A percentile compares a stretch with the other conserved stretches of the same genome.
These are phyloP conservation scores for Platichthys flesus DNA, from an alignment of 2,113 vertebrate species.

Conservation along the genomic window DNA sequence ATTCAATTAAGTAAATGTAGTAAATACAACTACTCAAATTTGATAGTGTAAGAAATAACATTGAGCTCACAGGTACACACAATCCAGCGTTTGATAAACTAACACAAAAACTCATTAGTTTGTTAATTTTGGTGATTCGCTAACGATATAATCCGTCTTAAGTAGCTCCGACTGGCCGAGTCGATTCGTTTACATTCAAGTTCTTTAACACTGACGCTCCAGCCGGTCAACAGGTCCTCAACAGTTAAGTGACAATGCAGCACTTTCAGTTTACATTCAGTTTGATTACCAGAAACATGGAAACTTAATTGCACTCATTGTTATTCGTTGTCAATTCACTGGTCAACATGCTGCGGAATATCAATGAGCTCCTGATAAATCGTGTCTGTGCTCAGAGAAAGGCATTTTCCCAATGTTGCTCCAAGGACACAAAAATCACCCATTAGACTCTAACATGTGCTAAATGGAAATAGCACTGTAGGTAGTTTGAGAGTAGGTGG, in stretches of 20 bases:
- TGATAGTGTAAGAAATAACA: too few species aligned
- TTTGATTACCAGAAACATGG: constrained; percentile 74
- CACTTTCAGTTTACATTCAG: constrained; percentile 57
- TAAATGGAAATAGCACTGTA: constrained; percentile 37
- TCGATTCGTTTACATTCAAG: constrained; percentile 18
- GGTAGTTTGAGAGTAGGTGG: constrained; percentile 5
- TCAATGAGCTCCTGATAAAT: constrained; percentile 75
- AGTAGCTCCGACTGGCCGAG: background rate
- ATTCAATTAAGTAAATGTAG: too few species aligned
- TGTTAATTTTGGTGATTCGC: too few species aligned
- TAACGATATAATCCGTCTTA: background rate
- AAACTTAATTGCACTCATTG: constrained; percentile 74
- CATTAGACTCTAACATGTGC: constrained; percentile 45
- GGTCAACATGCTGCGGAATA: constrained; percentile 71
- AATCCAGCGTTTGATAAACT: too few species aligned
- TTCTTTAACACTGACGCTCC: background rate
- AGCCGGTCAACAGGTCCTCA: constrained; percentile 50
- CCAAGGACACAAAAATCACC: constrained; percentile 55
- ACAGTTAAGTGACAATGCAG: constrained; percentile 56
- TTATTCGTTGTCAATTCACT: constrained; percentile 76
- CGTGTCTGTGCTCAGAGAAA: constrained; percentile 54
- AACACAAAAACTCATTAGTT: too few species aligned
- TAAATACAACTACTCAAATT: too few species aligned
- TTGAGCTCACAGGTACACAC: too few species aligned
- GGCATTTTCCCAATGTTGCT: constrained; percentile 56